Percentiles rank a stretch among this genome's conserved stretches.
Evolutionary conservation across 2,113 vertebrate genomes (phyloP).

Genomic region (Struthidea cinerea): DNA sequence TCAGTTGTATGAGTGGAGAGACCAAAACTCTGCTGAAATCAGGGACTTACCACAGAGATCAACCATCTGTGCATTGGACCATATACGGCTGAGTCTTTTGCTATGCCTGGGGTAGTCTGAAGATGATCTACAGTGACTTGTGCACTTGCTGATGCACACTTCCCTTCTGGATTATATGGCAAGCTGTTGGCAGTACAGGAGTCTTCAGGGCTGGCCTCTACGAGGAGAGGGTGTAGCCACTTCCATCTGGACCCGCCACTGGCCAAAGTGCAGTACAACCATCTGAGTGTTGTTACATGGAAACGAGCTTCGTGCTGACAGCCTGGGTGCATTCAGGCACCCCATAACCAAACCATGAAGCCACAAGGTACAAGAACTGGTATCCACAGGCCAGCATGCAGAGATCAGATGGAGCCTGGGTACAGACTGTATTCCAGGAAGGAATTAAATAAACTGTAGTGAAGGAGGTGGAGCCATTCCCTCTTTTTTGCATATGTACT

Average conservation of each 20-base stretch:
- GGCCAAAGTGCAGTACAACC: background rate
- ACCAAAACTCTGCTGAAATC: background rate
- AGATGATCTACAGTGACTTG: background rate
- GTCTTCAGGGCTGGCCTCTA: background rate
- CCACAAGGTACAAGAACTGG: background rate
- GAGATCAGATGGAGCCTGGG: background rate
- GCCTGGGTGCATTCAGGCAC: accelerated
- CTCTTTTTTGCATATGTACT: background rate
- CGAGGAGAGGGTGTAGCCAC: background rate
- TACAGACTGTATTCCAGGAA: background rate
- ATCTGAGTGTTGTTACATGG: too few species aligned
- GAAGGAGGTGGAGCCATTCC: background rate
- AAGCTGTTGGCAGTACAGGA: accelerated
- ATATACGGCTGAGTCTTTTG: accelerated
- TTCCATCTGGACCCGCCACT: accelerated
- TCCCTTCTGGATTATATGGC: background rate
- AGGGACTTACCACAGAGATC: background rate
- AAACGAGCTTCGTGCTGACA: background rate
- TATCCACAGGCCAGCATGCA: background rate
- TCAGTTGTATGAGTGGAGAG: background rate
- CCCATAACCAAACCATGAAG: background rate
- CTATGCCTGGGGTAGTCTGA: background rate
- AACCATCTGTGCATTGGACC: background rate
- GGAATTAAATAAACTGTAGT: background rate
- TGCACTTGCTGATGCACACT: background rate